Base-by-base conservation (phyloP, 2,888 invertebrate species). In the Parnassius orleans region DNA sequence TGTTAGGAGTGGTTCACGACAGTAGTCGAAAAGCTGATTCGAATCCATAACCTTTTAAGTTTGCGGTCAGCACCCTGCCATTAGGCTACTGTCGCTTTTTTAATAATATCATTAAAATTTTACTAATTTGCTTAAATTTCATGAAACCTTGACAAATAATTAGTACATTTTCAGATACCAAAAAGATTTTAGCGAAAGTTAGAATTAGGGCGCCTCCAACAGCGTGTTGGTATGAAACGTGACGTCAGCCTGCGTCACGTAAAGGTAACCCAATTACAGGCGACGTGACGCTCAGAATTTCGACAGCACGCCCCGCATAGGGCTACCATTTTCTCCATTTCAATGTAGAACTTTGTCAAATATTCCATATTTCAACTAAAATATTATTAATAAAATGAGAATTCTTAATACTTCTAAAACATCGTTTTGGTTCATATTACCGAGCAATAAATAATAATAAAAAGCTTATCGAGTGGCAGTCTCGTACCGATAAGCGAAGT, bases 251-350 rank as follows among this genome's bases (percentile, higher is more conserved):
- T 72, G 74, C 76, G 87, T 87, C 90, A 90, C 90, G 90, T 90
- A 88, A 84, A 81, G 84, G 81, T 88, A 89, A 89, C 90, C 90
- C 90, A 90, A 90, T 90, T 90, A 90, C 84, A 76, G 71, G 76
- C 71, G 80, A 85, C 85, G 89, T 90, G 89, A 88, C 82, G 86
- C 80, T 83, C 81, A 77, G 81, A 80, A 76, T 81, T 85, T 84
- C 83, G 83, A 81, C 81, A 83, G 84, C 80, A 77, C 73, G 74
- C 77, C 67, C 74, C 76, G 71, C 68, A 73, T 74, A 69, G 70
- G 60, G 56, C 59, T 61, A 58, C 64, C 64, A 71, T 69, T 74
- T 52, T 24, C 14, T 10, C 19, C 41, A 12, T 47, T 2, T 24
- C 14, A 42, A 48, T 42, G 24, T 12, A 57, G 57, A 62, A 14